Evolutionary conservation across 2,797 vertebrate genomes (phyloP), one percentile per base, ranked within the genome.

Genomic region (Poecilia wingei): DNA sequence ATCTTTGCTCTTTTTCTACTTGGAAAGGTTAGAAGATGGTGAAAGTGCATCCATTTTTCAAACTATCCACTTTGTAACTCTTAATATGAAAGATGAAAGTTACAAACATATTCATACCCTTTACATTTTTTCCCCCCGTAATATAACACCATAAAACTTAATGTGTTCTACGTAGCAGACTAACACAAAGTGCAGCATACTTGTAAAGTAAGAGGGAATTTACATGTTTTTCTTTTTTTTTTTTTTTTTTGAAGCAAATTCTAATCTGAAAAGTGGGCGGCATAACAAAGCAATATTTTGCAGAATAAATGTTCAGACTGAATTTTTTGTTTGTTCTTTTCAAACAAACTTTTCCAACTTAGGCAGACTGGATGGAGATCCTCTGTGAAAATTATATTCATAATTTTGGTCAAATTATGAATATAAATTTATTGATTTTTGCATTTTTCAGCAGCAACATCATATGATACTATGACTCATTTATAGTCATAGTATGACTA

Each of bases 1-100:
- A 74, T 16, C 13, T 74, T 75, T 69, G 20, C 41, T 53, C 25
- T 75, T 51, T 74, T 55, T 20, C 16, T 66, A 49, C 66, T 79
- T 70, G 20, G 28, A 81, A 87, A 84, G 73, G 68, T 79, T 77
- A n/a, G 18, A 47, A 45, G 22, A 41, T 64, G 31, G 78, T 64
- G 43, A 86, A 39, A 79, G 7, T 68, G 64, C 64, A 68, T 18
- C 75, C 43, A 43, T 70, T 47, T 80, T 59, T 68, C 47, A 82
- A 25, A 8, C 4, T 59, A 22, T 16, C 28, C 39, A n/a, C 64
- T 39, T 41, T 70, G 66, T 45, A 47, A 25, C 25, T 75, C 41
- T 71, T 20, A 14, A 76, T 45, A 70, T 70, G 25, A 45, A 70
- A 70, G 64, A 68, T 68, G 64, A 69, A 74, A 74, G 33, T 39